A percentile compares a stretch with the other conserved stretches of the same genome.
These are phyloP conservation scores for Dromius quadrimaculatus DNA, from an alignment of 2,888 invertebrate species.

Conservation along the genomic window DNA sequence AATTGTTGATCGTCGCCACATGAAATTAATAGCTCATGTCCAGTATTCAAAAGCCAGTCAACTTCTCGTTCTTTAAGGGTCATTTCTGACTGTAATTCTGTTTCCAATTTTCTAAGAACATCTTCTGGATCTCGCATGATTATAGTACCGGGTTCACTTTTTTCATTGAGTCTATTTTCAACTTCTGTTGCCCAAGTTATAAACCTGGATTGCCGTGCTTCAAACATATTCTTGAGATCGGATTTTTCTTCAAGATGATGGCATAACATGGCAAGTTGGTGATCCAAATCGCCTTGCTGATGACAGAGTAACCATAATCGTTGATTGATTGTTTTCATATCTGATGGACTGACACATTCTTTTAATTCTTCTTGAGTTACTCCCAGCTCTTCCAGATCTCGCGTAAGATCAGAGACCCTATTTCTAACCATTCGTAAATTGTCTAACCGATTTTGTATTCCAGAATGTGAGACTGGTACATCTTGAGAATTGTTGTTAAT, in stretches of 20 bases:
- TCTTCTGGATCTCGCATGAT: conserved; percentile 78
- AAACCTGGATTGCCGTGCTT: conserved; percentile 75
- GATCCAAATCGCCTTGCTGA: conserved; percentile 84
- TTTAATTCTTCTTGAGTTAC: conserved; percentile 85
- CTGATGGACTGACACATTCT: conserved; percentile 86
- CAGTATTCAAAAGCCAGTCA: conserved; percentile 81
- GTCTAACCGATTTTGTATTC: conserved; percentile 75
- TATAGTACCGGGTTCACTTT: conserved; percentile 67
- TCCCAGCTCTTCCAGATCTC: conserved; percentile 78
- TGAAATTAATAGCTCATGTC: conserved; percentile 74
- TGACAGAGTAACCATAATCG: conserved; percentile 83
- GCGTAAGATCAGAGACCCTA: conserved; percentile 71
- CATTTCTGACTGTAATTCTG: conserved; percentile 82
- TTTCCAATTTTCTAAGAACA: conserved; percentile 77
- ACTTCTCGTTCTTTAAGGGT: conserved; percentile 81
- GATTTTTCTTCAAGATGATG: conserved; percentile 81
- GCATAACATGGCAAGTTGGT: conserved; percentile 79
- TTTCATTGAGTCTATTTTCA: conserved; percentile 75
- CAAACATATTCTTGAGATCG: conserved; percentile 79
- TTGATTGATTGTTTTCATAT: conserved; percentile 84
- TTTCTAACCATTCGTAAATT: conserved; percentile 73
- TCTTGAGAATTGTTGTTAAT: conserved; percentile 71
- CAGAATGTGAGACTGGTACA: conserved; percentile 72
- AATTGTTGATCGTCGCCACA: conserved; percentile 73
- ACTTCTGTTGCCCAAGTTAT: conserved; percentile 78